phyloP scores from a whole-genome alignment of 2,113 vertebrate genomes.

The Acanthisitta chloris region DNA sequence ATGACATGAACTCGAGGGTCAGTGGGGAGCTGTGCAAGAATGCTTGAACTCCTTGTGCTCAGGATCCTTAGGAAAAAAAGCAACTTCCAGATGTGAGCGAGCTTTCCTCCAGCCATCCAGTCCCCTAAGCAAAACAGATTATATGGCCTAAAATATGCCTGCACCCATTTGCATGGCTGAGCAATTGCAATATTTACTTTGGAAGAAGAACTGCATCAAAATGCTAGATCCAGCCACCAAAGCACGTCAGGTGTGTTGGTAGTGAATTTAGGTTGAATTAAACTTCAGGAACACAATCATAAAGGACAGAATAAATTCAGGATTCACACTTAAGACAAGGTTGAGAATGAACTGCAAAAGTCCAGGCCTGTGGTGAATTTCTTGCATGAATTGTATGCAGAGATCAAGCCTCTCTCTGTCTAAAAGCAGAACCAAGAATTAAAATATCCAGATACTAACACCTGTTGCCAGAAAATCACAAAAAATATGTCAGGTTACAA shows the following conservation, averaged over 20 bases:
- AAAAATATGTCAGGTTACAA: background rate
- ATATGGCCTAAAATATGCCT: background rate
- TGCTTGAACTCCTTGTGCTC: conserved; percentile 11
- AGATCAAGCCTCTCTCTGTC: background rate
- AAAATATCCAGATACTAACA: background rate
- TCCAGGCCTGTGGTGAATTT: background rate
- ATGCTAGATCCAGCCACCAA: background rate
- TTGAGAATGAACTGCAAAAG: background rate
- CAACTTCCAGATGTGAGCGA: conserved; percentile 33
- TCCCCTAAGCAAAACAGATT: background rate
- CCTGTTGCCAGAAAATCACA: background rate
- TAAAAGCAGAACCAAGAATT: background rate
- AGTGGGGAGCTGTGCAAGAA: conserved; percentile 41
- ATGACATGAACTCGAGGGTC: conserved; percentile 44
- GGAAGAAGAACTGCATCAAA: background rate
- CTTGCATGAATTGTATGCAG: background rate
- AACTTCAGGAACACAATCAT: background rate
- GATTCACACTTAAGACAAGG: background rate
- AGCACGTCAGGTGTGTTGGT: background rate
- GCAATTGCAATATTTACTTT: background rate
- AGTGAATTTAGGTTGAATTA: background rate
- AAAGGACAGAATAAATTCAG: background rate
- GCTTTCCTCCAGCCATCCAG: background rate
- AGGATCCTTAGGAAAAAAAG: background rate
- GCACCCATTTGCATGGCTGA: background rate